Base-by-base conservation (phyloP, 2,113 vertebrate species). In the Sphaerodactylus townsendi region DNA sequence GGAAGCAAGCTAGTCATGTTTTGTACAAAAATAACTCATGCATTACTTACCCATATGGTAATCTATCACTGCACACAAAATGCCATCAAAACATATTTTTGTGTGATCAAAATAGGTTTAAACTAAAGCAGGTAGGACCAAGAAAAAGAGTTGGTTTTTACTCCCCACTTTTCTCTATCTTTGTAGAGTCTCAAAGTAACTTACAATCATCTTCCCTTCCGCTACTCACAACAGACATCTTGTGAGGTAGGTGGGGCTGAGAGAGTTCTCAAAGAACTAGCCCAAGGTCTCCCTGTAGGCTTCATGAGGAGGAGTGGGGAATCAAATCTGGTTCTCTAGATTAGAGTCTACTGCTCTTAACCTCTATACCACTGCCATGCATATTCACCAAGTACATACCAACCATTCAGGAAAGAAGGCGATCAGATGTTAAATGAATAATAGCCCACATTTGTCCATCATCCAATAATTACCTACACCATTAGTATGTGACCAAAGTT, bases 11-110 rank as follows among this genome's bases (percentile, higher is more conserved):
- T 81, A 28, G 76, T 69, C 44, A 30, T 62, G 59, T 23, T 33
- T 78, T 83, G 50, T 23, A 76, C 79, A 79, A 86, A 37, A 78
- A 79, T 59, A 56, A 2, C 14, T 30, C 69, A 82, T 53, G 19
- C 35, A 35, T 73, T 79, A 50, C 10, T 35, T 72, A 30, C 39
- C 50, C 48, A n/a, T 62, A 50, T 69, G 0, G 1, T 86, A 83
- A 68, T 68, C 41, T 65, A 35, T n/a, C 0, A 17, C 59, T 10
- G 88, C 48, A 64, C 56, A 44, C 83, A 48, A 64, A 30, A 13
- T 21, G 48, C 81, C 10, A 33, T 39, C 62, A 75, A 50, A 53
- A 35, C 48, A 53, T 83, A 69, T 56, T 44, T 71, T 81, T 81
- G 39, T 39, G 11, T 62, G 68, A 30, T 17, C 25, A 28, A n/a